These are phyloP conservation scores for Hydrolagus affinis DNA, from an alignment of 2,113 vertebrate genomes.

Conservation along the genomic window DNA sequence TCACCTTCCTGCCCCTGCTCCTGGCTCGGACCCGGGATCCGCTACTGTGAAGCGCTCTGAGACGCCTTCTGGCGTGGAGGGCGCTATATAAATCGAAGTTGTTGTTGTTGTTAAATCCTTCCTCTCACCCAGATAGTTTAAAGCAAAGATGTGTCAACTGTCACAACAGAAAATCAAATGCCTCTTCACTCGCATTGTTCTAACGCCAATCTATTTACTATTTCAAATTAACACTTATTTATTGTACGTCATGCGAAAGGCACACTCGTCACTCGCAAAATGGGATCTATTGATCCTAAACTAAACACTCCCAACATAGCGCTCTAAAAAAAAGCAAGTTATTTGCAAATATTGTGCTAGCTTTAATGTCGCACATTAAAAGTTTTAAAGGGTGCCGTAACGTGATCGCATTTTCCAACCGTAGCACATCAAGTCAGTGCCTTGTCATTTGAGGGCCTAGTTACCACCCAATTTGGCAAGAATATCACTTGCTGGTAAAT, in stretches of 20 bases:
- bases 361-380: not conserved
- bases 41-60: too few species aligned
- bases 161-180: not conserved
- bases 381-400: too few species aligned
- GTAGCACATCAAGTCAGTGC: too few species aligned
- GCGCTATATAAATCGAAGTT: too few species aligned
- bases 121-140: not conserved
- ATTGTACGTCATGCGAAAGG: not conserved
- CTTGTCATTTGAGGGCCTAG: too few species aligned
- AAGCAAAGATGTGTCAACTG: not conserved
- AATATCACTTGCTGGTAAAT: too few species aligned
- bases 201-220: not conserved
- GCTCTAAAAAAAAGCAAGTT: not conserved
- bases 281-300: not conserved
- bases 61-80: too few species aligned
- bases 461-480: too few species aligned
- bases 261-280: not conserved
- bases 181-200: not conserved
- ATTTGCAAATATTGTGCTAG: not conserved
- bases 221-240: not conserved
- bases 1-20: too few species aligned
- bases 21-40: too few species aligned
- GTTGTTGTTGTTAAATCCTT: not conserved
- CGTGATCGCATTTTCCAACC: too few species aligned
- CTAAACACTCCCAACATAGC: not conserved